Evolutionary conservation across 2,113 vertebrate species (phyloP).

Genomic region (Macrotis lagotis): DNA sequence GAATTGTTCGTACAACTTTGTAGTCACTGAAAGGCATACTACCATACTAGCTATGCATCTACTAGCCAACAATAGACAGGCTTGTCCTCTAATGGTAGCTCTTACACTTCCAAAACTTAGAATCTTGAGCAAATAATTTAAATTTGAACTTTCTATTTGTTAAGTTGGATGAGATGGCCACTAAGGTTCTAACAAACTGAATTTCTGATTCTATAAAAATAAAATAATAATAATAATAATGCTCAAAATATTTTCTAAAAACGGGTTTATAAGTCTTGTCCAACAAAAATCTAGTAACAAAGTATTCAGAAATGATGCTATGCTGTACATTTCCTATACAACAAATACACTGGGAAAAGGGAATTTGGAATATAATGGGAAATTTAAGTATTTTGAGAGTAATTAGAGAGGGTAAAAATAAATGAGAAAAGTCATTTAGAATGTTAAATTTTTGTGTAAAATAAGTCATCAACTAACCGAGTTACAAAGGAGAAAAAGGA

Average conservation of each 20-base stretch:
- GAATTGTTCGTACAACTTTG: background rate
- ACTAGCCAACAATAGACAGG: background rate
- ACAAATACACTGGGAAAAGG: too few species aligned
- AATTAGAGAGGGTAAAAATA: background rate
- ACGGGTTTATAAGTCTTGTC: background rate
- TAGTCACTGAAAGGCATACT: background rate
- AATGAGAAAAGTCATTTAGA: background rate
- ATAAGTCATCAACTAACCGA: background rate
- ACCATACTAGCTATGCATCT: background rate
- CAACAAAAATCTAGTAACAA: background rate
- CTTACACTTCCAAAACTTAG: background rate
- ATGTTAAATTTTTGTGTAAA: background rate
- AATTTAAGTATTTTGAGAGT: background rate
- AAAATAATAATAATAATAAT: background rate
- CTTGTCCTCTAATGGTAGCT: background rate
- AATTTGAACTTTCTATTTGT: background rate
- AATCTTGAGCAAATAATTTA: background rate
- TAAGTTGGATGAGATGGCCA: background rate
- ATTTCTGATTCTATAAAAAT: background rate
- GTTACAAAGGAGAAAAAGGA: background rate
- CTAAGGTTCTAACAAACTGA: background rate
- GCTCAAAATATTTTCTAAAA: background rate
- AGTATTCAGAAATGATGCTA: background rate
- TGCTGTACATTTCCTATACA: background rate
- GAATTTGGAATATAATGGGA: too few species aligned